Percentiles rank a stretch among this genome's conserved stretches.
These are phyloP conservation scores for Drosophila koepferae DNA, from an alignment of 2,888 invertebrate genomes.

Conservation along the genomic window DNA sequence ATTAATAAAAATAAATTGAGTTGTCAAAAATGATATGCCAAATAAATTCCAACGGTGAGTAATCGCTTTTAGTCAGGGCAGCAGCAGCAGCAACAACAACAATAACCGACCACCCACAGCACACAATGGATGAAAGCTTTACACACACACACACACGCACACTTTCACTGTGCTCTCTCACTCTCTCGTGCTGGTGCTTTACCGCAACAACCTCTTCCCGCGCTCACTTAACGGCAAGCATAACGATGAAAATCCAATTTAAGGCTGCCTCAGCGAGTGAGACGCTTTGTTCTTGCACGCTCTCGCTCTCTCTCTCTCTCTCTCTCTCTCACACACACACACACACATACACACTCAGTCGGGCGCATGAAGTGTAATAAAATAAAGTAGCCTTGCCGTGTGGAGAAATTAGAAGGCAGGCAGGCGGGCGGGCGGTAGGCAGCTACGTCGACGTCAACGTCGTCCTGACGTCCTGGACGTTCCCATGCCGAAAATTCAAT, in stretches of 20 bases:
- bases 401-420: conserved; percentile 65
- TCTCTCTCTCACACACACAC: conserved; percentile 27
- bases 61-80: conserved; percentile 79
- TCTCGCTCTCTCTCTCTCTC: conserved; percentile 56
- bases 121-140: conserved; percentile 61
- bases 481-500: conserved; percentile 83
- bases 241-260: conserved; percentile 83
- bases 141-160: conserved; percentile 13
- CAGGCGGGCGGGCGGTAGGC: neutral
- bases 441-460: conserved; percentile 18
- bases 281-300: conserved; percentile 46
- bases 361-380: conserved; percentile 79
- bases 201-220: conserved; percentile 50
- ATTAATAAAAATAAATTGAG: conserved; percentile 86
- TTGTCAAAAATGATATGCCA: conserved; percentile 85
- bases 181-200: conserved; percentile 21
- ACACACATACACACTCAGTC: neutral
- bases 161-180: conserved; percentile 10
- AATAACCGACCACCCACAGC: conserved; percentile 63
- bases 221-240: conserved; percentile 73
- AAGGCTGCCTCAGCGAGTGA: conserved; percentile 71
- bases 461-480: conserved; percentile 54
- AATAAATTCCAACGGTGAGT: conserved; percentile 85
- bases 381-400: conserved; percentile 82
- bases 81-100: conserved; percentile 7